Base-by-base conservation (phyloP, 1,140 invertebrate species). In the Scaptomyza pallida region DNA sequence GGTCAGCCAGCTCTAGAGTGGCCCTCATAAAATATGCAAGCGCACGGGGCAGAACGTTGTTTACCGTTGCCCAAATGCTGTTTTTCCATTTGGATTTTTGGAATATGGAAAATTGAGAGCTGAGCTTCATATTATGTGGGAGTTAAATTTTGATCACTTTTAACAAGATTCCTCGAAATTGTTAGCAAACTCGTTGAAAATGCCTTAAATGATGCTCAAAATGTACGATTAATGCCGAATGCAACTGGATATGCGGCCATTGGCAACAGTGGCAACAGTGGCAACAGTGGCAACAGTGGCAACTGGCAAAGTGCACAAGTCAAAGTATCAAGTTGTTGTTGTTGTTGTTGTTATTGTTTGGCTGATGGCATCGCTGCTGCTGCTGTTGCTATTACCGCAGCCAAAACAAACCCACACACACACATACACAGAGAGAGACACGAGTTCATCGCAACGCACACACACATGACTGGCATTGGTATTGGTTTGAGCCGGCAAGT, bases 341-440 rank as follows among this genome's bases (percentile, higher is more conserved):
- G 45, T 74, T 65, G 60, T 63, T 67, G 44, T 50, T 56, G 60
- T 52, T 67, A 43, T 74, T 65, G 60, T 67, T 64, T 41, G 45
- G 61, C 63, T 54, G 37, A 47, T 70, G 52, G 63, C 67, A 51
- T 47, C 67, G 61, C 50, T 45, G 55, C 54, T 23, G 10, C 37
- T 55, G 56, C 26, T 68, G 50, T 54, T 37, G 56, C 55, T 70
- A 44, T 50, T 77, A 78, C 81, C 81, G 47, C 81, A 86, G 82
- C 55, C 82, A 77, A 86, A 86, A 88, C 81, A 80, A 74, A 63
- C 64, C 76, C 37, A 43, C n/a, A 15, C 26, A 30, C 56, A 37
- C 19, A n/a, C n/a, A n/a, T n/a, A n/a, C n/a, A n/a, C n/a, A n/a
- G n/a, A n/a, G n/a, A 4, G 4, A 21, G 4, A 21, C 19, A 4